Evolutionary conservation across 1,140 invertebrate genomes (phyloP).

Genomic region (Drosophila nasuta): DNA sequence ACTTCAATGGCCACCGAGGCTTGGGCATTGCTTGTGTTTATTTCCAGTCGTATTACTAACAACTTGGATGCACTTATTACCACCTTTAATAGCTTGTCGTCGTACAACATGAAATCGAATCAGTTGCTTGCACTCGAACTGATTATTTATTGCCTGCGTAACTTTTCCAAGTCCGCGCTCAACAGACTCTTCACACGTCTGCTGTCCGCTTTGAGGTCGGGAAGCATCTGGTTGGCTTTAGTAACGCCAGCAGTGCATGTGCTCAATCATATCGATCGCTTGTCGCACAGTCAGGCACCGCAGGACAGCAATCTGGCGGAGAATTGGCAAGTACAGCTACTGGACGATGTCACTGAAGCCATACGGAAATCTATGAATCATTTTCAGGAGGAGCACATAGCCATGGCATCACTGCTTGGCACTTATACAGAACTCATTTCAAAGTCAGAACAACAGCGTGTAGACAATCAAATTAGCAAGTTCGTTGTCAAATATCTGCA

Average conservation of each 20-base stretch:
- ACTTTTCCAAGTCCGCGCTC: conserved; percentile 71
- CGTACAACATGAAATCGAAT: conserved; percentile 70
- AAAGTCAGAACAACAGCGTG: conserved; percentile 42
- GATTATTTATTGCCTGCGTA: conserved; percentile 55
- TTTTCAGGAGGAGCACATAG: conserved; percentile 56
- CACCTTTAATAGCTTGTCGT: conserved; percentile 64
- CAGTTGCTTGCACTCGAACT: conserved; percentile 64
- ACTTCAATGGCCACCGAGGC: conserved; percentile 80
- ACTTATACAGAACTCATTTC: conserved; percentile 74
- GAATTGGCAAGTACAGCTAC: conserved; percentile 49
- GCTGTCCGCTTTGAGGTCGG: conserved; percentile 44
- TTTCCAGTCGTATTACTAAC: conserved; percentile 76
- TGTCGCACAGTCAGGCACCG: conserved; percentile 60
- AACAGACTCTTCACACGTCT: conserved; percentile 72
- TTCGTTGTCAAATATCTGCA: conserved; percentile 73
- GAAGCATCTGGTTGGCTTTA: conserved; percentile 64
- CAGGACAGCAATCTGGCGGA: conserved; percentile 6
- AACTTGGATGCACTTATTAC: conserved; percentile 72
- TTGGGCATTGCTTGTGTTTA: conserved; percentile 67
- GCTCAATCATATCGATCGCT: conserved; percentile 55
- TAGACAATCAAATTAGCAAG: conserved; percentile 45
- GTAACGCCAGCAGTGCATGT: conserved; percentile 62
- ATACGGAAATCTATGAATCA: conserved; percentile 34
- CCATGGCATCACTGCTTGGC: conserved; percentile 57
- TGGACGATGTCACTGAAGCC: conserved; percentile 42